Evolutionary conservation across 2,113 vertebrate genomes (phyloP), one percentile per base, ranked within the genome.

Genomic region (Ctenodactylus gundi): DNA sequence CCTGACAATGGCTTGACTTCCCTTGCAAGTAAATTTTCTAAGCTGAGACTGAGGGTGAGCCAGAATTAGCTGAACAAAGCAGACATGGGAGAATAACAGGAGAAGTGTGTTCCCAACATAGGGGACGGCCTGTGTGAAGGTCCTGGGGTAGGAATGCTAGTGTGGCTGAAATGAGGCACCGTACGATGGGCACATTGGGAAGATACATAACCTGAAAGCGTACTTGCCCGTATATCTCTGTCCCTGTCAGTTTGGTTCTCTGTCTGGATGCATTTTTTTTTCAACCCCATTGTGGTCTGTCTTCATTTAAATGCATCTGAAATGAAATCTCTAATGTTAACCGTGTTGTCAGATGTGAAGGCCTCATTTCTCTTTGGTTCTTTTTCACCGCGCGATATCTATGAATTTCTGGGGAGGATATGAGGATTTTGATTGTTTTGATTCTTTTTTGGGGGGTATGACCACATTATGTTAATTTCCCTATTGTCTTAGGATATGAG

Each of bases 401-500:
- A 44, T 94, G 93, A 93, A 88, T 97, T 96, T 98, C 65, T 96
- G 95, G 97, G 80, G 88, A 97, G 80, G 93, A 96, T 75, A 90
- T 95, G 94, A 97, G 93, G 91, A 91, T 96, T 96, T 95, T 97
- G 92, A 98, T 97, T 95, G 95, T 95, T 92, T 98, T 93, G 41
- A 96, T 86, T 87, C 3, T 68, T 76, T 87, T 60, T 87, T 82
- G 93, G 72, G 85, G 23, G 1, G 92, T 82, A 84, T 97, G 97
- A 94, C 95, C 88, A 15, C 93, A 96, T 98, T 98, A 98, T 97
- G 97, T 96, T 98, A 97, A 98, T 98, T 97, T 97, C 97, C 91
- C 96, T 91, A 92, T 96, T 97, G 96, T 97, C 97, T 97, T 97
- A 85, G 94, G 76, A 81, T 97, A 78, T 91, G 87, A 97, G 95